Percentiles rank a stretch among this genome's conserved stretches.
These are phyloP conservation scores for Tethea ocularis DNA, from an alignment of 2,888 invertebrate species.

Conservation along the genomic window DNA sequence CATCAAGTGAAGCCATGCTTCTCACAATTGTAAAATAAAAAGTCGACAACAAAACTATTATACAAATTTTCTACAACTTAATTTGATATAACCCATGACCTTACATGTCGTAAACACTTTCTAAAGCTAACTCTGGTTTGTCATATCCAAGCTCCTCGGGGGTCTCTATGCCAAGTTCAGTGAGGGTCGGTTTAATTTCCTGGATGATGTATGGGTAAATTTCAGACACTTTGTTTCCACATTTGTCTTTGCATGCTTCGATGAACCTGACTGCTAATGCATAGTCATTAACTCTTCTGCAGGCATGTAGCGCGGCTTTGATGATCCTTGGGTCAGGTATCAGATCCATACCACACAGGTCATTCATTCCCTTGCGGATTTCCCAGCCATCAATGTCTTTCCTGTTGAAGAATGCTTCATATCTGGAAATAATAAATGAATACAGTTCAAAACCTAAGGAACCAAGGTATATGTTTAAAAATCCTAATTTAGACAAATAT, in stretches of 20 bases:
- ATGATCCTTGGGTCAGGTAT: constrained; percentile 97
- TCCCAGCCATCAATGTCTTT: constrained; percentile 97
- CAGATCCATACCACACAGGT: constrained; percentile 94
- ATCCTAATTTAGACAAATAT: no score
- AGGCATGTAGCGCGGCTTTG: constrained; percentile 93
- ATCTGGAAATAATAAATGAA: constrained; percentile 75
- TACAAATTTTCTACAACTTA: constrained; percentile 76
- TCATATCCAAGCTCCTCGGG: constrained; percentile 98
- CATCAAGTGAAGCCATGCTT: constrained; percentile 48
- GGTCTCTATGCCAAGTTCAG: constrained; percentile 96
- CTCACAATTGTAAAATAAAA: constrained; percentile 66
- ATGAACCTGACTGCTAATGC: constrained; percentile 96
- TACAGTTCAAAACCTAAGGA: not conserved
- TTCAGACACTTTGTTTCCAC: constrained; percentile 88
- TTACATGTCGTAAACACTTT: constrained; percentile 88
- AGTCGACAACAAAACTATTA: constrained; percentile 72
- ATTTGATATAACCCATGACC: constrained; percentile 46
- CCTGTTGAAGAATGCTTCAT: constrained; percentile 92
- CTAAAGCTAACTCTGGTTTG: constrained; percentile 96
- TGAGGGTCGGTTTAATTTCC: constrained; percentile 95
- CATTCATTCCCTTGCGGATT: constrained; percentile 95
- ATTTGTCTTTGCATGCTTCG: constrained; percentile 96
- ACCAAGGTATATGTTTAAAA: no score
- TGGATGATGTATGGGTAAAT: constrained; percentile 95
- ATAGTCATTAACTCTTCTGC: constrained; percentile 96